These are phyloP conservation scores for Scaeva pyrastri DNA, from an alignment of 2,888 invertebrate species.

Conservation along the genomic window DNA sequence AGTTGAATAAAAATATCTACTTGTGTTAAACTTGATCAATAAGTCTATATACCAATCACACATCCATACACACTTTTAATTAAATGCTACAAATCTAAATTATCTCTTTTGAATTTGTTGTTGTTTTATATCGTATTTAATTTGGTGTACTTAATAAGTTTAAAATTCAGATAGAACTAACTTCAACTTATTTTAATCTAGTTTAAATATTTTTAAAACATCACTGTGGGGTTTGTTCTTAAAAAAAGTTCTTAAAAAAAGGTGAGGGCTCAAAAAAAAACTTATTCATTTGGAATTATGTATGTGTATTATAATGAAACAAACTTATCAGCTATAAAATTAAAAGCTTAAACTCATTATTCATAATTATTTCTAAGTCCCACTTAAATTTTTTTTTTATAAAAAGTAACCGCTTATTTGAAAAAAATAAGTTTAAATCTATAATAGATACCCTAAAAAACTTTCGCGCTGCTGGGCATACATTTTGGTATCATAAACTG, in stretches of 20 bases:
- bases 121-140: conserved; percentile 28
- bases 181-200: background rate
- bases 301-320: no score
- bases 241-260: background rate
- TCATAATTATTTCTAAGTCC: no score
- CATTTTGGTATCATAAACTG: no score
- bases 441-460: no score
- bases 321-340: no score
- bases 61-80: conserved; percentile 16
- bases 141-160: background rate
- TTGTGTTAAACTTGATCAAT: conserved; percentile 5
- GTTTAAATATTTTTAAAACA: background rate
- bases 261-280: no score
- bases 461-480: no score
- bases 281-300: no score
- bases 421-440: no score
- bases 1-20: background rate
- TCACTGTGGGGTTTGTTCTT: background rate
- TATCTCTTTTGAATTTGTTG: conserved; percentile 51
- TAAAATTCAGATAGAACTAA: background rate
- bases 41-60: conserved; percentile 12
- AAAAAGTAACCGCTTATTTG: no score
- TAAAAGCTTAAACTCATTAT: background rate
- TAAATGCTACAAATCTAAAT: background rate
- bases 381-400: no score